Evolutionary conservation across 2,113 vertebrate species (phyloP).

Genomic region (Mandrillus leucophaeus): DNA sequence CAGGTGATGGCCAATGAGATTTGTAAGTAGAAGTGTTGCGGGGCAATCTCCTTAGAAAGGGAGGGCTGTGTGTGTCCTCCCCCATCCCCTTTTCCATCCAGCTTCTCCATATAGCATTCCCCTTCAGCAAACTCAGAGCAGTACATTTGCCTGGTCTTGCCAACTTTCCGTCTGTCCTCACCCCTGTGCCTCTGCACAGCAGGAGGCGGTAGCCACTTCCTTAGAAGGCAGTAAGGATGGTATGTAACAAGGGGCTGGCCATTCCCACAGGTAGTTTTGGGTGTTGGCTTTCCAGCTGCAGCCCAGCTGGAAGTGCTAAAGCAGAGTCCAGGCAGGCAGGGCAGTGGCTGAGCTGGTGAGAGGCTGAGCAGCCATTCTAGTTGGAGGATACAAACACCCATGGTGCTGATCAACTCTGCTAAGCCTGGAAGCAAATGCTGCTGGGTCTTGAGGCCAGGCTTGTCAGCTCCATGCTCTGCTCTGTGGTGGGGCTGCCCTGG

Average conservation of each 20-base stretch:
- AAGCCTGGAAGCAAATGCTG: too few relatives aligned
- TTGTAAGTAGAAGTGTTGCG: neutral
- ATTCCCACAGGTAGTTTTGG: neutral
- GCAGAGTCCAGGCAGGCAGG: neutral
- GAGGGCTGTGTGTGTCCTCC: rapidly evolving
- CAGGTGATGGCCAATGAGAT: neutral
- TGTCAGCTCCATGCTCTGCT: rapidly evolving
- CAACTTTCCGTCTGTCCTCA: rapidly evolving
- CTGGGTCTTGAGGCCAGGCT: rapidly evolving
- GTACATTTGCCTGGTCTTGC: neutral
- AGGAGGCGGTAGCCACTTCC: neutral
- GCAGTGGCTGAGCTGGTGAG: neutral
- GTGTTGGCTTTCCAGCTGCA: neutral
- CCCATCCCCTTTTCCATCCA: neutral
- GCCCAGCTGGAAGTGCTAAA: neutral
- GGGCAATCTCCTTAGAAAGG: neutral
- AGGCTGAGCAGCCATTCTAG: rapidly evolving
- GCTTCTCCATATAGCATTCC: neutral
- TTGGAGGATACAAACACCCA: neutral
- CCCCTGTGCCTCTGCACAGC: too few relatives aligned
- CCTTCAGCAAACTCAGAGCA: neutral
- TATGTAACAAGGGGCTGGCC: neutral
- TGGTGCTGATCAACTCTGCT: neutral
- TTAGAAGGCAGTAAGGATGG: neutral
- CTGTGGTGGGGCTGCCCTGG: rapidly evolving